Evolutionary conservation across 2,888 invertebrate species (phyloP).

Genomic region (Mesorhabditis sp.): DNA sequence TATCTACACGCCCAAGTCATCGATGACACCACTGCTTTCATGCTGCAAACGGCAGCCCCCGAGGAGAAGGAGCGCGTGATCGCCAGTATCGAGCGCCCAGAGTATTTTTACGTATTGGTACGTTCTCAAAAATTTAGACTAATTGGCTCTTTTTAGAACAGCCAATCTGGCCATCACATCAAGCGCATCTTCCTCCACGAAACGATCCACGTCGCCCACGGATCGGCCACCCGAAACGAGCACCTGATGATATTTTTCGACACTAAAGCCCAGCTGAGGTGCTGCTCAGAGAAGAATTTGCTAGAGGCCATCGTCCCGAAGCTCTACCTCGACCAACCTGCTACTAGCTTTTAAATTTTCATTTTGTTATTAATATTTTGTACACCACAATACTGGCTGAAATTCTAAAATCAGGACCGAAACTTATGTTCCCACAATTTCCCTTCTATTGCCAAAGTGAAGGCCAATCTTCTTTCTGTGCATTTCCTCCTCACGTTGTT

Average conservation of each 20-base stretch:
- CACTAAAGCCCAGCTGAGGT: background rate
- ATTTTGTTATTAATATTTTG: too few relatives aligned
- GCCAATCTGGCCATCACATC: background rate
- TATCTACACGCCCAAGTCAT: background rate
- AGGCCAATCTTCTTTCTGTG: too few relatives aligned
- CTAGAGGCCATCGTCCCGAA: background rate
- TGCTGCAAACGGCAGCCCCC: too few relatives aligned
- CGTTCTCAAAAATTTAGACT: background rate
- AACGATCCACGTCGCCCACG: background rate
- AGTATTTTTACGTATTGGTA: background rate
- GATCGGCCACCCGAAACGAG: background rate
- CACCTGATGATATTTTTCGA: constrained; percentile 1
- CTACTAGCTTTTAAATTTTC: background rate
- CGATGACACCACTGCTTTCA: background rate
- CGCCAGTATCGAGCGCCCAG: background rate
- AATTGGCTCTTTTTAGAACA: background rate
- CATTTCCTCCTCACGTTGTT: too few relatives aligned
- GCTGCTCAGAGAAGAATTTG: background rate
- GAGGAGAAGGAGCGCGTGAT: background rate
- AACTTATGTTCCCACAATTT: too few relatives aligned
- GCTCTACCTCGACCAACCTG: background rate
- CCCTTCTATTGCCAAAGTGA: too few relatives aligned
- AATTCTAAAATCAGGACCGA: too few relatives aligned
- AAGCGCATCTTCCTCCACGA: background rate
- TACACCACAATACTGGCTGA: too few relatives aligned